Evolutionary conservation across 2,113 vertebrate genomes (phyloP).

Genomic region (Acinonyx jubatus): DNA sequence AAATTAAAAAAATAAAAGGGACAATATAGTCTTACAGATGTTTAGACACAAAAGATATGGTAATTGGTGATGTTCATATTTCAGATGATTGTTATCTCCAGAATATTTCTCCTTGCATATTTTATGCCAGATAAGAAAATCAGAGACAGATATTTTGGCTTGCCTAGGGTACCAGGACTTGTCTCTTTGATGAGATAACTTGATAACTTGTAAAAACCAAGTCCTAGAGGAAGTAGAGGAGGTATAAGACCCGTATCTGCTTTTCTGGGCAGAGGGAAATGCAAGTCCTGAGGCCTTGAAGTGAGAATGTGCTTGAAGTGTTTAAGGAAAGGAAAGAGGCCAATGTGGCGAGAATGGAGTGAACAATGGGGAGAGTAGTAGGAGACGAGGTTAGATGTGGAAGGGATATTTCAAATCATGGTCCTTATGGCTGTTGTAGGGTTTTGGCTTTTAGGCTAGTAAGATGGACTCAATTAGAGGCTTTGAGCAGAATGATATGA

Average conservation of each 20-base stretch:
- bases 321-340: not conserved
- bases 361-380: not conserved
- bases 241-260: not conserved
- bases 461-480: not conserved
- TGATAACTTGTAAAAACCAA: slow-evolving; percentile 39
- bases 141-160: not conserved
- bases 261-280: not conserved
- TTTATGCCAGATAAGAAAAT: slow-evolving; percentile 45
- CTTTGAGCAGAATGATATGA: not conserved
- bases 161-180: not conserved
- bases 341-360: not conserved
- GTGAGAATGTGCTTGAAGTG: not conserved
- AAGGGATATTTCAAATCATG: not conserved
- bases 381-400: not conserved
- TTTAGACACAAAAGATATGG: not conserved
- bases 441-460: not conserved
- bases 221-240: not conserved
- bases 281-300: not conserved
- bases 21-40: not conserved
- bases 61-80: slow-evolving; percentile 39
- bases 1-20: not conserved
- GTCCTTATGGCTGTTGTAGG: not conserved
- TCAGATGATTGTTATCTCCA: not conserved
- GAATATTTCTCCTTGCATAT: not conserved
- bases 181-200: slow-evolving; percentile 32